phyloP scores from a whole-genome alignment of 2,113 vertebrate species.

The Condylura cristata region DNA sequence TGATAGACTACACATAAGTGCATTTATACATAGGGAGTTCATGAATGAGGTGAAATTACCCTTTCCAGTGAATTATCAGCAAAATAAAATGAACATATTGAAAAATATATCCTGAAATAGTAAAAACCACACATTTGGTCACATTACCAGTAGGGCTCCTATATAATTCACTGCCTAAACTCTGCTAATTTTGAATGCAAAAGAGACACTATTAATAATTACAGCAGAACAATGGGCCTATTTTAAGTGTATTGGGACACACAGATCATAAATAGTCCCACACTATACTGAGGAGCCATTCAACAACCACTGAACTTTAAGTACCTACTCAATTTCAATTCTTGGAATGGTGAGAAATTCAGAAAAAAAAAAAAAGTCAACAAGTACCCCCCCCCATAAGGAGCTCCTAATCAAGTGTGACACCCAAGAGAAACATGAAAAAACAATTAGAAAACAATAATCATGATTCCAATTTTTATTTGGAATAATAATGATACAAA shows the following conservation, averaged over 20 bases:
- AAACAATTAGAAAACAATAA: conserved; percentile 19
- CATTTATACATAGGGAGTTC: conserved; percentile 31
- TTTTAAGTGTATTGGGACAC: neutral
- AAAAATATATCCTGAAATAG: neutral
- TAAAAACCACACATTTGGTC: neutral
- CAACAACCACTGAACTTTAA: neutral
- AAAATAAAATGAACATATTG: conserved; percentile 15
- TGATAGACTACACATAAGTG: neutral
- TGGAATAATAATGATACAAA: neutral
- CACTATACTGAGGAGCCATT: neutral
- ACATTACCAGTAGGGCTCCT: neutral
- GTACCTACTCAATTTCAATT: neutral
- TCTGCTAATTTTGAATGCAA: neutral
- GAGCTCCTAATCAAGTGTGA: neutral
- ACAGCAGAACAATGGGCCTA: neutral
- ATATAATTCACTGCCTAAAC: neutral
- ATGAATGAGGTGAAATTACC: neutral
- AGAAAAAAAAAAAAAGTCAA: neutral
- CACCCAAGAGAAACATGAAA: neutral
- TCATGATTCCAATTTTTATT: neutral
- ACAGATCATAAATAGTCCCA: neutral
- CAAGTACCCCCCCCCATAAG: neutral
- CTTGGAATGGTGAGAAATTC: neutral
- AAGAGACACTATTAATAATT: neutral
- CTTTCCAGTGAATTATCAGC: neutral